These are phyloP conservation scores for Romanogobio albipinnatus DNA, from an alignment of 2,113 vertebrate species.

Conservation along the genomic window DNA sequence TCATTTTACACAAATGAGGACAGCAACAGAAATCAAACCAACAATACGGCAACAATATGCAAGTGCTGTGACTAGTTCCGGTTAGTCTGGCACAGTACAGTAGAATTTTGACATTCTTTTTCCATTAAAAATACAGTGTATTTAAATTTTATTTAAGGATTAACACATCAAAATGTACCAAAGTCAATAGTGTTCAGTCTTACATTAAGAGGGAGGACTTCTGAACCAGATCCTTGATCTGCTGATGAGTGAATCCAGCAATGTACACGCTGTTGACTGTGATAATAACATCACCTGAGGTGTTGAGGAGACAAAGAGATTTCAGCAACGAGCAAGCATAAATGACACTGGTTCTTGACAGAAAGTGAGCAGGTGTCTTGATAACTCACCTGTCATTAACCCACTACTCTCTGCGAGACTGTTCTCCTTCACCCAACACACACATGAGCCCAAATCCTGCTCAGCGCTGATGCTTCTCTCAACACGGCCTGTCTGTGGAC, in stretches of 20 bases:
- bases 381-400: slow-evolving; percentile 75
- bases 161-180: neutral
- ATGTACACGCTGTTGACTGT: slow-evolving; percentile 76
- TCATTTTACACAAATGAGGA: too few relatives aligned
- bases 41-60: too few relatives aligned
- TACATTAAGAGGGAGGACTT: slow-evolving; percentile 80
- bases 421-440: slow-evolving; percentile 77
- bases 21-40: too few relatives aligned
- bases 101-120: neutral
- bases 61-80: too few relatives aligned
- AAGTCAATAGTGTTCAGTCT: slow-evolving; percentile 11
- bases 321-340: neutral
- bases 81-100: neutral
- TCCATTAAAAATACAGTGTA: neutral
- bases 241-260: slow-evolving; percentile 76
- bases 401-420: slow-evolving; percentile 79
- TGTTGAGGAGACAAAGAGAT: slow-evolving; percentile 15
- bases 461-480: slow-evolving; percentile 59
- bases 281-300: slow-evolving; percentile 80
- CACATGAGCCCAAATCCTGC: slow-evolving; percentile 68
- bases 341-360: neutral
- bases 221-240: slow-evolving; percentile 80
- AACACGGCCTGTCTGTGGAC: slow-evolving; percentile 71
- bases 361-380: neutral
- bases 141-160: neutral